Evolutionary conservation across 2,797 vertebrate species (phyloP).

Genomic region (Poecilia picta): DNA sequence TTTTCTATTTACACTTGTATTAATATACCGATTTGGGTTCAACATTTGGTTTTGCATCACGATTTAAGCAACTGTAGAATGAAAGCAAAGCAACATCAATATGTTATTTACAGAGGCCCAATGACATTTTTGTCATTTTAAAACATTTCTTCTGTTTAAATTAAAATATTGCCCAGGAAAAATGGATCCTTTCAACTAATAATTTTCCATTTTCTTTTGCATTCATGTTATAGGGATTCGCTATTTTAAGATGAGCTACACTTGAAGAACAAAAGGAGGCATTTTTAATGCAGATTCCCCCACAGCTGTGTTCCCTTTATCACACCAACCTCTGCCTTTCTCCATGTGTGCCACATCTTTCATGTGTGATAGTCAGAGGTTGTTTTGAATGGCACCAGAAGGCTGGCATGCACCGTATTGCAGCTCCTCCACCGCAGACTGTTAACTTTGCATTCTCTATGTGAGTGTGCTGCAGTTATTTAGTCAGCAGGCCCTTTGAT

Average conservation of each 20-base stretch:
- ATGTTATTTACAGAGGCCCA: background rate
- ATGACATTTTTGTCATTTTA: background rate
- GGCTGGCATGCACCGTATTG: slow-evolving; percentile 41
- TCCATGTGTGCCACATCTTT: slow-evolving; percentile 51
- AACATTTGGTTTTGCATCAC: background rate
- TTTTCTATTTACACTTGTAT: background rate
- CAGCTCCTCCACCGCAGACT: slow-evolving; percentile 51
- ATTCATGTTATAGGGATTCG: background rate
- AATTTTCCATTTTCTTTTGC: background rate
- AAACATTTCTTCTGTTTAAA: background rate
- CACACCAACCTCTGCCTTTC: slow-evolving; percentile 40
- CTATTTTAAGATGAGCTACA: background rate
- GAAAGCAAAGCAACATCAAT: background rate
- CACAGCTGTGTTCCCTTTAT: slow-evolving; percentile 26
- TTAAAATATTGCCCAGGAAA: background rate
- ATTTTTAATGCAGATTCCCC: slow-evolving; percentile 34
- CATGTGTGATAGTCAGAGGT: slow-evolving; percentile 49
- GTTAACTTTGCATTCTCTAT: slow-evolving; percentile 62
- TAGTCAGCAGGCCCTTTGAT: slow-evolving; percentile 46
- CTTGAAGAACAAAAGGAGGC: slow-evolving; percentile 7
- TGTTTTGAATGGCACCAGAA: slow-evolving; percentile 57
- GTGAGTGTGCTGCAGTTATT: slow-evolving; percentile 52
- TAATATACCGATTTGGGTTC: background rate
- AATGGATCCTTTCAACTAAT: background rate
- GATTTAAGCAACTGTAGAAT: background rate